Evolutionary conservation across 2,888 invertebrate genomes (phyloP).

Genomic region (Seladonia tumulorum): DNA sequence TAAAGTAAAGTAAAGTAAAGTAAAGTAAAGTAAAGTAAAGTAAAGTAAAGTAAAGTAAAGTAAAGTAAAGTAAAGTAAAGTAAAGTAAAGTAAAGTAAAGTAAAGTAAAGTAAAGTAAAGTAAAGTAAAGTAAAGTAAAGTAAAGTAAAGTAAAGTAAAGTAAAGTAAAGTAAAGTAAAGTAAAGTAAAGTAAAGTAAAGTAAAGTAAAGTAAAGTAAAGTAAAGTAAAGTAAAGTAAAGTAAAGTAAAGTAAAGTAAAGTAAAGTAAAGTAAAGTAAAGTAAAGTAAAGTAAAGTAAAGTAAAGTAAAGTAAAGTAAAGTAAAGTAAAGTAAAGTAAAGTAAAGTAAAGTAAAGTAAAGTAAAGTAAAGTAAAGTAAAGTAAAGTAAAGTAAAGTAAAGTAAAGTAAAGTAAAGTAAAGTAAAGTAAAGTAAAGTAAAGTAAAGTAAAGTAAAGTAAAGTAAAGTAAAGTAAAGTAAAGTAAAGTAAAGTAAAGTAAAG

Average conservation of each 20-base stretch:
- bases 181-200: no score
- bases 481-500: background rate
- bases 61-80: background rate
- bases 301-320: background rate
- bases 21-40: no score
- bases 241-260: background rate
- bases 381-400: background rate
- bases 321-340: background rate
- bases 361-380: background rate
- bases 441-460: background rate
- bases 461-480: background rate
- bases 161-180: background rate
- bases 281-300: background rate
- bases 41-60: background rate
- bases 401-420: background rate
- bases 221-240: background rate
- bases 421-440: no score
- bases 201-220: background rate
- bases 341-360: no score
- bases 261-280: no score
- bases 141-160: background rate
- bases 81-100: background rate
- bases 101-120: no score
- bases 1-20: background rate
- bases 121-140: background rate